phyloP scores from a whole-genome alignment of 2,113 vertebrate genomes.

The Nipponia nippon region DNA sequence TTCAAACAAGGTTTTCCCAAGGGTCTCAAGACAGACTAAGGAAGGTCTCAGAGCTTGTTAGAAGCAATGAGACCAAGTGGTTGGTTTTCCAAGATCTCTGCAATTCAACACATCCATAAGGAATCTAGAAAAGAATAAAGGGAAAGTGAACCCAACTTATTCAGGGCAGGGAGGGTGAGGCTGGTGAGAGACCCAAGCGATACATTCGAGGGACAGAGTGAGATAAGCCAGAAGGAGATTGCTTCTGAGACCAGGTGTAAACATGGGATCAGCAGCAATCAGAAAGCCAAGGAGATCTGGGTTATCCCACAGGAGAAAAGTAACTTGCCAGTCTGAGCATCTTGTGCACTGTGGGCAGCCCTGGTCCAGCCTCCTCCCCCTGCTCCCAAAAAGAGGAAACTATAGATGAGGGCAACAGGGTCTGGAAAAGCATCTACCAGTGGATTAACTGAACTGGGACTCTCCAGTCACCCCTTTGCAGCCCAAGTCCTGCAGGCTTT shows the following conservation, averaged over 20 bases:
- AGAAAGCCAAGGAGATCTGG: not conserved
- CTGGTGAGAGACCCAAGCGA: not conserved
- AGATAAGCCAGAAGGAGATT: not conserved
- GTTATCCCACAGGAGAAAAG: not conserved
- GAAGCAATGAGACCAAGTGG: accelerated
- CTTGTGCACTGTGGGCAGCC: not conserved
- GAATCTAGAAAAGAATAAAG: not conserved
- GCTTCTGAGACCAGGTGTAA: not conserved
- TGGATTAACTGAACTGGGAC: not conserved
- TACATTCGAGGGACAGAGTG: not conserved
- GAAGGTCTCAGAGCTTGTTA: not conserved
- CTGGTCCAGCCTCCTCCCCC: not conserved
- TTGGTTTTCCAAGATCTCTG: not conserved
- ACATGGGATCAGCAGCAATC: not conserved
- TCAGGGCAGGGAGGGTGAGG: not conserved
- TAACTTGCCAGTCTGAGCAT: not conserved
- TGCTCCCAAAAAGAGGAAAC: not conserved
- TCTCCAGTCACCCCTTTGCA: not conserved
- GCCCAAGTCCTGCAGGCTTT: not conserved
- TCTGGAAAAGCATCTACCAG: not conserved
- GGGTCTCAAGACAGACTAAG: not conserved
- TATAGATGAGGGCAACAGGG: not conserved
- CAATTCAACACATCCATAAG: not conserved
- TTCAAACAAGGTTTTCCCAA: not conserved
- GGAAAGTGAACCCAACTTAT: not conserved